Evolutionary conservation across 2,888 invertebrate genomes (phyloP).

Genomic region (Netelia fuscicornis): DNA sequence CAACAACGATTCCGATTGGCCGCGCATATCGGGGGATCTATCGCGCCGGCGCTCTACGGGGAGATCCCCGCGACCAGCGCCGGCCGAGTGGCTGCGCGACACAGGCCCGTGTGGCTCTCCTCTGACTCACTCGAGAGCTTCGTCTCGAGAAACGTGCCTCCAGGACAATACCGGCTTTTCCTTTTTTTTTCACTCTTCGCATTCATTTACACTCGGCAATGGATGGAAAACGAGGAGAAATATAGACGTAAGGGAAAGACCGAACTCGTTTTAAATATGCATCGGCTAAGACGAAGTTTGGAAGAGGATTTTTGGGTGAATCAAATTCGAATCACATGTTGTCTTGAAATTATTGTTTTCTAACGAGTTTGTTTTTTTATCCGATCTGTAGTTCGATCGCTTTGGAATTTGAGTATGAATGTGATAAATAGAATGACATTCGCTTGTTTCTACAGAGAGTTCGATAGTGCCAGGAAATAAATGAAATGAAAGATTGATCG

Average conservation of each 20-base stretch:
- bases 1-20: constrained; percentile 53
- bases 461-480: background rate
- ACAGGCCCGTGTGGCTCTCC: constrained; percentile 31
- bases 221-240: background rate
- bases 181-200: background rate
- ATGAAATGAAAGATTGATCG: background rate
- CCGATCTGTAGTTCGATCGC: too few relatives aligned
- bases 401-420: too few relatives aligned
- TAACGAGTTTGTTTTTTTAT: too few relatives aligned
- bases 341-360: too few relatives aligned
- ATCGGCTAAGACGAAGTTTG: background rate
- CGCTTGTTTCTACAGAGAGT: too few relatives aligned
- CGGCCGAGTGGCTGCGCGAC: constrained; percentile 24
- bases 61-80: constrained; percentile 51
- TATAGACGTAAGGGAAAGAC: background rate
- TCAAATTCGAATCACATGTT: too few relatives aligned
- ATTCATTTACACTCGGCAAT: constrained; percentile 8
- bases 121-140: constrained; percentile 52
- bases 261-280: background rate
- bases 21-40: constrained; percentile 44
- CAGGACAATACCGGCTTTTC: constrained; percentile 31
- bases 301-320: too few relatives aligned
- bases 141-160: constrained; percentile 45
- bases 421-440: too few relatives aligned
- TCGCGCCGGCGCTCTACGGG: constrained; percentile 50